phyloP scores from a whole-genome alignment of 2,113 vertebrate genomes.

The Thymallus thymallus region DNA sequence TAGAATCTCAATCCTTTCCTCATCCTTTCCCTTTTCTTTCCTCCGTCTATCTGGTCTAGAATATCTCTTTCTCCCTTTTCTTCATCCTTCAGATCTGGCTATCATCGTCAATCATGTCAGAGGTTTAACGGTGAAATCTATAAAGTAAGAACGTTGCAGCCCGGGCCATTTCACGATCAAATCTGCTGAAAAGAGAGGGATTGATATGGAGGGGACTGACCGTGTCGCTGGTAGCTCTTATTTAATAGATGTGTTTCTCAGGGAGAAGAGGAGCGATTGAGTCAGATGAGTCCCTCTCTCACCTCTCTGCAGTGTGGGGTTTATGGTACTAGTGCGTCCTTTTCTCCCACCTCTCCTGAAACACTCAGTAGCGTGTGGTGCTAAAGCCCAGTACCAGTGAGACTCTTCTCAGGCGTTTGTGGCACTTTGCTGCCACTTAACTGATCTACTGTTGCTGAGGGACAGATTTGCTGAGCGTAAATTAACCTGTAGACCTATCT shows the following conservation, averaged over 20 bases:
- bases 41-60: not conserved
- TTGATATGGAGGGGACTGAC: conserved; percentile 22
- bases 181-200: conserved; percentile 12
- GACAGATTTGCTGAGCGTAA: too few relatives aligned
- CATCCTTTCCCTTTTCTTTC: not conserved
- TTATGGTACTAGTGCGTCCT: not conserved
- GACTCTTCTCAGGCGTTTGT: conserved; percentile 21
- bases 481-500: too few relatives aligned
- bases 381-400: conserved; percentile 9
- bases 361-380: too few relatives aligned
- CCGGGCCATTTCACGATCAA: conserved; percentile 19
- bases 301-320: conserved; percentile 16
- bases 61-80: conserved; percentile 2
- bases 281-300: not conserved
- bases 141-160: conserved; percentile 11
- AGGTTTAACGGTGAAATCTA: conserved; percentile 23
- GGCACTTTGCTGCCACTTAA: too few relatives aligned
- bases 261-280: conserved; percentile 4
- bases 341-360: not conserved
- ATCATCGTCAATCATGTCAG: conserved; percentile 28
- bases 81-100: not conserved
- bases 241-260: conserved; percentile 41
- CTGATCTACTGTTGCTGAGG: too few relatives aligned
- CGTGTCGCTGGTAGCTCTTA: conserved; percentile 35
- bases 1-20: not conserved